These are phyloP conservation scores for Ceratothoa steindachneri DNA, from an alignment of 2,888 invertebrate species.

Conservation along the genomic window DNA sequence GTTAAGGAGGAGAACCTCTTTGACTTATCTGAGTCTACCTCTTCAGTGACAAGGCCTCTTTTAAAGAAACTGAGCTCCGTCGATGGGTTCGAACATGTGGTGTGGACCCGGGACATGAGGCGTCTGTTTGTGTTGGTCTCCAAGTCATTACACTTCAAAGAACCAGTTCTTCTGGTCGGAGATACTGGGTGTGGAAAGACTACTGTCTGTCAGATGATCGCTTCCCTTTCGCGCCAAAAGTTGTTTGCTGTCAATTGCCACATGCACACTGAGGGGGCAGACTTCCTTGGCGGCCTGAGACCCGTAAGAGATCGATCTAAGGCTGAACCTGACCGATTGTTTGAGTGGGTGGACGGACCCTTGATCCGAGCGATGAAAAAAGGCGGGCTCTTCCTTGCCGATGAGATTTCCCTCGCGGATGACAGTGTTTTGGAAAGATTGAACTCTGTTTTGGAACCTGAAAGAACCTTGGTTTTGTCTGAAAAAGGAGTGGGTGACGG, in stretches of 20 bases:
- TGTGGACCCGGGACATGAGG: slow-evolving; percentile 92
- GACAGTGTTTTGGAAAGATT: slow-evolving; percentile 95
- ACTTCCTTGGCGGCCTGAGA: slow-evolving; percentile 91
- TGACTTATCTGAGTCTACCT: slow-evolving; percentile 58
- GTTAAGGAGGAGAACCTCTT: slow-evolving; percentile 45
- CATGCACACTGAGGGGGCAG: slow-evolving; percentile 96
- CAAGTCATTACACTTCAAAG: slow-evolving; percentile 80
- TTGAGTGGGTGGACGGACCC: slow-evolving; percentile 98
- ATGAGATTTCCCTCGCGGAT: slow-evolving; percentile 98
- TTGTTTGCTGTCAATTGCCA: slow-evolving; percentile 91
- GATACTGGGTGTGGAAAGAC: slow-evolving; percentile 98
- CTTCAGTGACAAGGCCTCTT: slow-evolving; percentile 69
- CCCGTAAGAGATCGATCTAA: slow-evolving; percentile 66
- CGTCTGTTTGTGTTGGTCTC: slow-evolving; percentile 60
- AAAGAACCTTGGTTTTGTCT: slow-evolving; percentile 80
- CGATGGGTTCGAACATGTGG: slow-evolving; percentile 69
- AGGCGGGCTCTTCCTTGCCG: slow-evolving; percentile 86
- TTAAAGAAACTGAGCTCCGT: slow-evolving; percentile 60
- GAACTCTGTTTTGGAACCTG: slow-evolving; percentile 91
- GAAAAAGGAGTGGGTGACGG: slow-evolving; percentile 69
- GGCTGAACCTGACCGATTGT: slow-evolving; percentile 59
- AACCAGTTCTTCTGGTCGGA: slow-evolving; percentile 92
- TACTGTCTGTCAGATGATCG: slow-evolving; percentile 84
- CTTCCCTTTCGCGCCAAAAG: slow-evolving; percentile 64
- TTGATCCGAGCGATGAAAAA: slow-evolving; percentile 82